Percentiles rank a stretch among this genome's conserved stretches.
These are phyloP conservation scores for Paguma larvata DNA, from an alignment of 2,797 vertebrate genomes.

Conservation along the genomic window DNA sequence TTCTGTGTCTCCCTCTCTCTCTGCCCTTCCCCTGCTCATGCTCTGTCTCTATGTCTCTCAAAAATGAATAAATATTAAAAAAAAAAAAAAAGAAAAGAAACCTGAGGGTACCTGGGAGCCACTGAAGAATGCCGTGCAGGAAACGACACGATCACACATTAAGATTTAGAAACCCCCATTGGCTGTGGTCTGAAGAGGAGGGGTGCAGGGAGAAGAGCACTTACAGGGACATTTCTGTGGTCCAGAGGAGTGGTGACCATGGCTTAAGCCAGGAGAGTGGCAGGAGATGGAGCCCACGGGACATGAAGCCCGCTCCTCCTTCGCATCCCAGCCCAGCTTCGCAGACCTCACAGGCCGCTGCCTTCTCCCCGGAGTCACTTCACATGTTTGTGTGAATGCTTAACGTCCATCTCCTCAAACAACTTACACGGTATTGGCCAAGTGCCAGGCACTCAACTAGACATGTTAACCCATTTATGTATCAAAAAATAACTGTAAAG, in stretches of 20 bases:
- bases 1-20: no score
- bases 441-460: neutral
- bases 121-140: neutral
- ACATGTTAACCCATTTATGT: neutral
- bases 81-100: no score
- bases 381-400: neutral
- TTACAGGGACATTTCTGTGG: neutral
- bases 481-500: neutral
- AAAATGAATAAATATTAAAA: no score
- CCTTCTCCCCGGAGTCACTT: neutral
- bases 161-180: neutral
- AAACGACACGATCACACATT: neutral
- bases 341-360: neutral
- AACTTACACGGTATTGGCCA: neutral
- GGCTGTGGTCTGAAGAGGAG: neutral
- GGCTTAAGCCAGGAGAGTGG: neutral
- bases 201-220: neutral
- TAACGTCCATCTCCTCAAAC: neutral
- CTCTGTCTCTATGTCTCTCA: no score
- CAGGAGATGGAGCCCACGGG: neutral
- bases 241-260: neutral
- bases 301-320: accelerated
- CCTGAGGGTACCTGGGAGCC: neutral
- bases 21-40: no score
- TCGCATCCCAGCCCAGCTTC: neutral